Evolutionary conservation across 2,797 vertebrate genomes (phyloP).

Genomic region (Periophthalmus magnuspinnatus): DNA sequence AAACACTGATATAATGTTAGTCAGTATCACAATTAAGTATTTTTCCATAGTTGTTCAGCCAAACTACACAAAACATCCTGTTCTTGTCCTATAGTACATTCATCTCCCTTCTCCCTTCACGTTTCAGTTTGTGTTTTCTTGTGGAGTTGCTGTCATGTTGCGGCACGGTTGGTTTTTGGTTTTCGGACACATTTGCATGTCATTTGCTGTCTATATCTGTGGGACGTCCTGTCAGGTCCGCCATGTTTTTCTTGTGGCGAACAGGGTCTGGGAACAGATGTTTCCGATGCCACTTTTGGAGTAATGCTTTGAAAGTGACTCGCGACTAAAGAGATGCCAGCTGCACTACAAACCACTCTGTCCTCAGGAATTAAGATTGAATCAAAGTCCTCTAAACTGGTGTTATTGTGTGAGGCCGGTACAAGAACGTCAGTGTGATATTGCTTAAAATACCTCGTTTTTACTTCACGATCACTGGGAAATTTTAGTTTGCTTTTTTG

Average conservation of each 20-base stretch:
- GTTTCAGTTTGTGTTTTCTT: slow-evolving; percentile 39
- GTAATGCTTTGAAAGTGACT: slow-evolving; percentile 71
- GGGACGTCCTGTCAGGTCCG: slow-evolving; percentile 50
- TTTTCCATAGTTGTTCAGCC: not conserved
- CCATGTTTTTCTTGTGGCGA: slow-evolving; percentile 56
- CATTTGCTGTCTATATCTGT: slow-evolving; percentile 61
- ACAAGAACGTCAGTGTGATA: not conserved
- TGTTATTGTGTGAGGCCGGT: not conserved
- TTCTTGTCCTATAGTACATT: not conserved
- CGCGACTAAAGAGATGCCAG: slow-evolving; percentile 62
- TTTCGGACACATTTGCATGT: slow-evolving; percentile 61
- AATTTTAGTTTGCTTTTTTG: not conserved
- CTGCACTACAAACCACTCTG: slow-evolving; percentile 60
- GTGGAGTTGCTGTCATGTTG: slow-evolving; percentile 44
- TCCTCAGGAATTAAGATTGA: slow-evolving; percentile 56
- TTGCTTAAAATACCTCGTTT: not conserved
- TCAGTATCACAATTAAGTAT: not conserved
- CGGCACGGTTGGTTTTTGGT: slow-evolving; percentile 37
- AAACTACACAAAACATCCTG: not conserved
- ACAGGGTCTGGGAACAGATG: slow-evolving; percentile 69
- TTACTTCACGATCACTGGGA: too few species aligned
- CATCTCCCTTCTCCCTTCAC: slow-evolving; percentile 2
- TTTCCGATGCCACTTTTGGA: slow-evolving; percentile 71
- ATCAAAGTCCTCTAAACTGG: slow-evolving; percentile 32
- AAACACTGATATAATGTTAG: not conserved